Base-by-base conservation (phyloP, 2,113 vertebrate genomes). In the Eurypyga helias region DNA sequence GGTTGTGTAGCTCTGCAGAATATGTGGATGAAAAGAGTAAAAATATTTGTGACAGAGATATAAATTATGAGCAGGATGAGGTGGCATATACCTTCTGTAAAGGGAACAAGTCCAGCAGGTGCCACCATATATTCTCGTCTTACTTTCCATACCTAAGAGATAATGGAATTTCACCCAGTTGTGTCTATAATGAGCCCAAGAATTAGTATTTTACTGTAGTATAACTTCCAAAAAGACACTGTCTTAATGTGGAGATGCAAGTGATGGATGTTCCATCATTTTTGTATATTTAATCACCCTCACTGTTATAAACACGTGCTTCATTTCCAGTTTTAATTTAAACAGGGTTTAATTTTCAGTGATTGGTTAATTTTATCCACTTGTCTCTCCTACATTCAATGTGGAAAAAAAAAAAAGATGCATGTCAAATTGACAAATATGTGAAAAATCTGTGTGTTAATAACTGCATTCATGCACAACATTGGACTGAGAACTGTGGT, bases 261-360 rank as follows among this genome's bases (percentile, higher is more conserved):
- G 34, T 76, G 41, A 71, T 43, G 18, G 33, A 36, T 71, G 36
- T 60, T 95, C 28, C 34, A 41, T 84, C 3, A 13, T 71, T 89
- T 78, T 89, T 34, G 18, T 71, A 4, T 45, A 10, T 86, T 36
- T 79, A 41, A 75, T 78, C 72, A 90, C 18, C 16, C n/a, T 90
- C 25, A 29, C 23, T 71, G 55, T 67, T 76, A 62, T 89, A 93
- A 95, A 84, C 33, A 46, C 75, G 26, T 73, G 33, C 61, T 64
- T 91, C 11, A 33, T 84, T 96, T 95, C 83, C 89, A 89, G 48
- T 93, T 94, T 82, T 84, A 75, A 84, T 92, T 94, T 91, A 43
- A 41, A 34, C 90, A 96, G 75, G 36, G 10, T 92, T 90, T 90
- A 52, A 78, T 94, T 95, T 87, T 55, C 60, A 71, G 7, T 14